A percentile compares a stretch with the other conserved stretches of the same genome.
Evolutionary conservation across 2,113 vertebrate genomes (phyloP).

Genomic region (Mola mola): DNA sequence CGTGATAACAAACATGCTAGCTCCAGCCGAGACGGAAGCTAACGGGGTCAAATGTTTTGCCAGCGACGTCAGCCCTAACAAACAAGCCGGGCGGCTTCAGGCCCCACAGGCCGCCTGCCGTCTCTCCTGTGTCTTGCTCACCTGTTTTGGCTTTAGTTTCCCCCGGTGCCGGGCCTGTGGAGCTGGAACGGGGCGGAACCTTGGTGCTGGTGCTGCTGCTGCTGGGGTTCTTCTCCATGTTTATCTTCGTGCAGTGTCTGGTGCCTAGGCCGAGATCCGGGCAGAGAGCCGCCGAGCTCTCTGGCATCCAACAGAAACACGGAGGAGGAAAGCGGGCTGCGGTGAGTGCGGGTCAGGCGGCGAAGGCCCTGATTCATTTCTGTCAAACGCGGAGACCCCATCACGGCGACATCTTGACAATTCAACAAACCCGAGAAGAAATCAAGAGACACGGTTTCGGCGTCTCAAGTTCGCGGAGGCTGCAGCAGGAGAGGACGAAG

Average conservation of each 20-base stretch:
- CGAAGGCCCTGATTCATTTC: constrained; percentile 93
- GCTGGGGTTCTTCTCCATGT: constrained; percentile 86
- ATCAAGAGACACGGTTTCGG: constrained; percentile 80
- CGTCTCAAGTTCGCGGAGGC: constrained; percentile 76
- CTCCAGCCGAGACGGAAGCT: too few species aligned
- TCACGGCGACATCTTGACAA: constrained; percentile 96
- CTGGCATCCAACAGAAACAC: constrained; percentile 75
- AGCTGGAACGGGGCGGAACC: constrained; percentile 89
- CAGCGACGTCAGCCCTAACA: constrained; percentile 46
- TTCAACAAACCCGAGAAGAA: constrained; percentile 75
- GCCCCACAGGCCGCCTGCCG: constrained; percentile 17
- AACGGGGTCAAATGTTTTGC: constrained; percentile 59
- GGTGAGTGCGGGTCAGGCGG: constrained; percentile 82
- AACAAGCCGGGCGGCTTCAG: constrained; percentile 67
- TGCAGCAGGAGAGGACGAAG: constrained; percentile 52
- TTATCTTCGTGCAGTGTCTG: constrained; percentile 80
- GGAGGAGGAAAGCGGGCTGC: constrained; percentile 71
- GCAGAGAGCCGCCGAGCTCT: constrained; percentile 81
- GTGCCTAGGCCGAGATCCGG: constrained; percentile 84
- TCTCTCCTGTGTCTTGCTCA: constrained; percentile 53
- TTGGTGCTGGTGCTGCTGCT: constrained; percentile 89
- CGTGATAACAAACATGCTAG: too few species aligned
- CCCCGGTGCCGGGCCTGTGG: constrained; percentile 86
- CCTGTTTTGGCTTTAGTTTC: constrained; percentile 97
- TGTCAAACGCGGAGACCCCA: constrained; percentile 88